Evolutionary conservation across 2,113 vertebrate species (phyloP).

Genomic region (Corynorhinus townsendii): DNA sequence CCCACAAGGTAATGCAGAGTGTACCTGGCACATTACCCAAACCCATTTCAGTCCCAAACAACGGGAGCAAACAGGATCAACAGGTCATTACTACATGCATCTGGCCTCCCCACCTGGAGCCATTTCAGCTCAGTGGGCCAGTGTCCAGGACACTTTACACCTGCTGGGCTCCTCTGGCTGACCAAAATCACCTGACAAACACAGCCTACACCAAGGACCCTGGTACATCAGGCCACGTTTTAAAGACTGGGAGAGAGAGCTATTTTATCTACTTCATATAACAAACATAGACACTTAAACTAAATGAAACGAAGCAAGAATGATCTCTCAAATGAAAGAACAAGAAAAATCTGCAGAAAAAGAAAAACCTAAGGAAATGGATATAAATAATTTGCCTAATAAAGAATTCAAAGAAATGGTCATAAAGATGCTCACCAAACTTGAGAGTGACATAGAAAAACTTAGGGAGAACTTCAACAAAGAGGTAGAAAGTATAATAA

Average conservation of each 20-base stretch:
- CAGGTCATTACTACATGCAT: background rate
- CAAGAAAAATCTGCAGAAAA: background rate
- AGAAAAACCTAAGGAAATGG: background rate
- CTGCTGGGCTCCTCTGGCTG: background rate
- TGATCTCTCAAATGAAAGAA: background rate
- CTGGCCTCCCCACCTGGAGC: background rate
- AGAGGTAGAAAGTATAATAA: background rate
- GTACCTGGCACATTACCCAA: background rate
- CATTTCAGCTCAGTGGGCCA: background rate
- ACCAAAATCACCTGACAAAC: background rate
- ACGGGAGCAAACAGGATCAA: background rate
- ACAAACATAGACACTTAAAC: background rate
- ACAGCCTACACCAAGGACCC: background rate
- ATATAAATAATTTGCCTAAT: background rate
- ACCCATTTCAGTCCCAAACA: background rate
- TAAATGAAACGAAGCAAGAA: background rate
- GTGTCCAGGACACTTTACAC: background rate
- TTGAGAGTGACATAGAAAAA: background rate
- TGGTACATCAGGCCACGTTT: background rate
- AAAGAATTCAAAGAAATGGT: background rate
- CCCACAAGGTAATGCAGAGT: background rate
- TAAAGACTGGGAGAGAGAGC: background rate
- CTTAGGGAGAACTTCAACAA: background rate
- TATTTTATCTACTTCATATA: background rate
- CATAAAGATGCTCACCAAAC: background rate